These are phyloP conservation scores for Vireo griseus DNA, from an alignment of 2,797 vertebrate species.

Conservation along the genomic window DNA sequence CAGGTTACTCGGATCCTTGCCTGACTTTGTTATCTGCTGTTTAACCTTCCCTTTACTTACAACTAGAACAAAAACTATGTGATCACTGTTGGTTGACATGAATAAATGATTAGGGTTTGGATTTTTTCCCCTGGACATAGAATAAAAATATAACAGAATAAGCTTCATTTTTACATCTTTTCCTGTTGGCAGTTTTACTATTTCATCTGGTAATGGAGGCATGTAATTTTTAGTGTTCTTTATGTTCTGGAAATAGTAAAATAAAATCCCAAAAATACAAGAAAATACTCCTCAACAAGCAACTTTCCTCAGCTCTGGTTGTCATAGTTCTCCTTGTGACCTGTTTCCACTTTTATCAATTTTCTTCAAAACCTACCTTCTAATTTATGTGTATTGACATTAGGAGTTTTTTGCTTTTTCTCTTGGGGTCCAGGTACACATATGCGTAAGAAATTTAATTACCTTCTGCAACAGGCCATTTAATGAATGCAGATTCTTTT, in stretches of 20 bases:
- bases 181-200: not conserved
- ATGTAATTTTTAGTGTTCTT: not conserved
- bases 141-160: not conserved
- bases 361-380: not conserved
- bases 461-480: not conserved
- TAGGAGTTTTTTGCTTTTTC: not conserved
- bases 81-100: not conserved
- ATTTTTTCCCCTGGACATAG: not conserved
- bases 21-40: not conserved
- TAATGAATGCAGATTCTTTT: constrained; percentile 6
- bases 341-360: not conserved
- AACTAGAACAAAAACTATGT: not conserved
- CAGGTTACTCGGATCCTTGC: not conserved
- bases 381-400: not conserved
- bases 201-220: not conserved
- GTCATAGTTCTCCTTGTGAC: not conserved
- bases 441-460: not conserved
- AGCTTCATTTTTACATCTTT: not conserved
- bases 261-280: not conserved
- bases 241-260: constrained; percentile 18
- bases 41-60: not conserved
- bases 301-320: not conserved
- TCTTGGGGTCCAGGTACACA: not conserved
- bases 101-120: not conserved
- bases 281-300: not conserved